Conservation (phyloP, 2,113 vertebrate species). For the Acrocephalus kingi region DNA sequence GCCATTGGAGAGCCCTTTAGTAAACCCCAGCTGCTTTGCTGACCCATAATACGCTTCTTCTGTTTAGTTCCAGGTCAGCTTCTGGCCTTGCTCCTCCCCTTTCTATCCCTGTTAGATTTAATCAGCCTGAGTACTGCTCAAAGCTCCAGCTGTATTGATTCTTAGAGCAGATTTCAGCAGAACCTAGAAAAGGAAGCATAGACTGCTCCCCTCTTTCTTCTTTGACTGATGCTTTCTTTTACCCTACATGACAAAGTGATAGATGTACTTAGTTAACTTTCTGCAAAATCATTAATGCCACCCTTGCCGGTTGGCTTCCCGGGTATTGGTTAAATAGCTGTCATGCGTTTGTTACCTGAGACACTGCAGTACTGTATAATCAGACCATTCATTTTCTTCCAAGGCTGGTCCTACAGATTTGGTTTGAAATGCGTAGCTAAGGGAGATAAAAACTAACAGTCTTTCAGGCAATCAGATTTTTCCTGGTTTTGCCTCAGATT, state of each 20-base stretch:
- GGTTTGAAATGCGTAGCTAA: conserved; percentile 17
- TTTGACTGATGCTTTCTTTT: conserved; percentile 76
- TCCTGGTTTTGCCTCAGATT: not conserved
- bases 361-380: conserved; percentile 32
- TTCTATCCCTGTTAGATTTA: conserved; percentile 41
- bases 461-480: not conserved
- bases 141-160: conserved; percentile 61
- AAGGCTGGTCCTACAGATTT: not conserved
- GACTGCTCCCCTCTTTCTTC: conserved; percentile 37
- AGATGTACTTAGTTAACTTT: conserved; percentile 78
- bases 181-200: conserved; percentile 44
- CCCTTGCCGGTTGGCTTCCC: conserved; percentile 63
- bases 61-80: not conserved
- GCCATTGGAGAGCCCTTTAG: not conserved
- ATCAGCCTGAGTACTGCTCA: conserved; percentile 32
- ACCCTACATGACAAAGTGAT: conserved; percentile 74
- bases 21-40: not conserved
- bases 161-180: conserved; percentile 58
- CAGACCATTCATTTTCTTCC: conserved; percentile 65
- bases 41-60: not conserved
- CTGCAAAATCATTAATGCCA: conserved; percentile 73
- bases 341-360: conserved; percentile 57
- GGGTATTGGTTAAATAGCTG: conserved; percentile 62
- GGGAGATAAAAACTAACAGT: not conserved
- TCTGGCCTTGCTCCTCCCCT: not conserved